phyloP scores from a whole-genome alignment of 1,140 invertebrate species.

The Drosophila sproati region DNA sequence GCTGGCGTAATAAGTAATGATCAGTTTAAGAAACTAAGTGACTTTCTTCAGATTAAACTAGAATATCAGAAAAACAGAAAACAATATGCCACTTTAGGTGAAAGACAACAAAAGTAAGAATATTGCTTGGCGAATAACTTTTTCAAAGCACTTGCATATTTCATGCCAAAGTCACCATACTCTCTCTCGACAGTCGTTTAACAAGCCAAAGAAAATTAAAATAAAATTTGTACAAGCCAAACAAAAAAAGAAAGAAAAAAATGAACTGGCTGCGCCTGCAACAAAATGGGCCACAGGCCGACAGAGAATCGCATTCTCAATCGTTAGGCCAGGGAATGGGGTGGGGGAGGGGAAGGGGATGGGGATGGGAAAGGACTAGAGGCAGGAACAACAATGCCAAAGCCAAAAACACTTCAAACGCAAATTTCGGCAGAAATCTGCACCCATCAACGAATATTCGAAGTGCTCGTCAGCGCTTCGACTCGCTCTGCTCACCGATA shows the following conservation, averaged over 20 bases:
- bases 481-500: conserved; percentile 38
- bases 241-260: not conserved
- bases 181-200: not conserved
- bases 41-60: too few species aligned
- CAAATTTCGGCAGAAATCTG: conserved; percentile 84
- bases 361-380: not conserved
- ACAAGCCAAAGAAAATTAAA: conserved; percentile 50
- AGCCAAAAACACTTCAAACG: conserved; percentile 72
- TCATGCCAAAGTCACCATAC: not conserved
- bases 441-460: conserved; percentile 74
- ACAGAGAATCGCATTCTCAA: not conserved
- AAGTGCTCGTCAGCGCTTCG: conserved; percentile 58
- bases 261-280: conserved; percentile 16
- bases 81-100: too few species aligned
- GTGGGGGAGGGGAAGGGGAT: not conserved
- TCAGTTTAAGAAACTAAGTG: too few species aligned
- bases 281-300: conserved; percentile 42
- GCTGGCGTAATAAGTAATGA: too few species aligned
- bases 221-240: conserved; percentile 53
- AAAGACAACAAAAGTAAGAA: too few species aligned
- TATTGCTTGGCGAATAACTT: not conserved
- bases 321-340: not conserved
- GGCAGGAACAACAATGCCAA: conserved; percentile 38
- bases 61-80: too few species aligned
- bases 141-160: too few species aligned